phyloP scores from a whole-genome alignment of 2,797 vertebrate species.

The Spinus pinus region DNA sequence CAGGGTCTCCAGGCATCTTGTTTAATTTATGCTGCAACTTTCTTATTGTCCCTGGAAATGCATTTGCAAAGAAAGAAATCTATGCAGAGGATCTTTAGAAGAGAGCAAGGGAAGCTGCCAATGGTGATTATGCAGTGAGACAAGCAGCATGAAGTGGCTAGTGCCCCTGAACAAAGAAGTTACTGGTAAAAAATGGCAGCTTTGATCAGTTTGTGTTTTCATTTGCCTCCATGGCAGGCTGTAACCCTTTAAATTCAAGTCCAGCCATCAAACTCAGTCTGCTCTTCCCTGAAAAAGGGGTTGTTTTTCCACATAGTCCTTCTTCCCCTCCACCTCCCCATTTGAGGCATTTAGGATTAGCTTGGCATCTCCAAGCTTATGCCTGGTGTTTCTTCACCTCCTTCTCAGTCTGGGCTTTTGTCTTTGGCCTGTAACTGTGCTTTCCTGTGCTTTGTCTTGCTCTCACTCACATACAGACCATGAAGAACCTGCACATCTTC shows the following conservation, averaged over 20 bases:
- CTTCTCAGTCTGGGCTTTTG: neutral
- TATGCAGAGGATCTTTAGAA: constrained; percentile 6
- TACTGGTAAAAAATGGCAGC: constrained; percentile 17
- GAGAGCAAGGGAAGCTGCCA: neutral
- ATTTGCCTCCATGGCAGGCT: neutral
- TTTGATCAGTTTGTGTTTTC: constrained; percentile 27
- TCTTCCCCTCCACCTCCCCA: neutral
- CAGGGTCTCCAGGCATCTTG: neutral
- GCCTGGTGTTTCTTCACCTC: neutral
- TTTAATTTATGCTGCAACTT: constrained; percentile 59
- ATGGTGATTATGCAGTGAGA: neutral
- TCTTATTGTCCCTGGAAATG: neutral
- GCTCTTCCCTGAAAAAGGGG: neutral
- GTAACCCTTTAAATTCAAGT: constrained; percentile 1
- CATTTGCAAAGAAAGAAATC: constrained; percentile 33
- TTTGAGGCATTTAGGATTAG: neutral
- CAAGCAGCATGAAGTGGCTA: neutral
- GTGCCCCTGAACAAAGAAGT: constrained; percentile 14
- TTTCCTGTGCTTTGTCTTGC: neutral
- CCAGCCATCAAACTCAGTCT: neutral
- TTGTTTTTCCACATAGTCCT: no score
- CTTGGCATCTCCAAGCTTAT: neutral
- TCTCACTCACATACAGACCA: neutral
- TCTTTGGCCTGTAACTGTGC: neutral
- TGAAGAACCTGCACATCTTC: neutral